These are phyloP conservation scores for Pollimyrus isidori DNA, from an alignment of 2,113 vertebrate genomes.

Conservation along the genomic window DNA sequence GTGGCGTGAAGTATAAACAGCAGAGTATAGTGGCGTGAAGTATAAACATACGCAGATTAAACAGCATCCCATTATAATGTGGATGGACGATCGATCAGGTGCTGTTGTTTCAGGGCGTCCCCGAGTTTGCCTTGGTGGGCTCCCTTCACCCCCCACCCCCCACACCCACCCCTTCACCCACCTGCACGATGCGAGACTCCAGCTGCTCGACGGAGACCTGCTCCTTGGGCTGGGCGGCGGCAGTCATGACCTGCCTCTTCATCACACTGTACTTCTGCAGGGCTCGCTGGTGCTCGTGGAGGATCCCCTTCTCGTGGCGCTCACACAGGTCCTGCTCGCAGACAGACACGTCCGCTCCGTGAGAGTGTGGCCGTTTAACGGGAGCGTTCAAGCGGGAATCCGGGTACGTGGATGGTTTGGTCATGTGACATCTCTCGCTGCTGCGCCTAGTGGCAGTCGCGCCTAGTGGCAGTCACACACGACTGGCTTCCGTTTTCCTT, in stretches of 20 bases:
- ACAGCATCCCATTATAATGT: neutral
- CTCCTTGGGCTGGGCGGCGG: constrained; percentile 76
- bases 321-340: constrained; percentile 83
- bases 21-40: too few relatives aligned
- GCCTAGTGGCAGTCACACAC: neutral
- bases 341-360: neutral
- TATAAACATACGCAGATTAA: too few relatives aligned
- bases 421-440: neutral
- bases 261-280: constrained; percentile 88
- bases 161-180: constrained; percentile 23
- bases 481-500: neutral
- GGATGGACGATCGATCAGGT: neutral
- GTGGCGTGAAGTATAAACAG: too few relatives aligned
- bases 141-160: neutral
- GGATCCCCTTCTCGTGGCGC: constrained; percentile 85
- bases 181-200: constrained; percentile 92
- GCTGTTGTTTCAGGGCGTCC: neutral
- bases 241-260: constrained; percentile 88
- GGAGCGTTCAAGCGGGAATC: neutral
- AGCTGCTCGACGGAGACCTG: constrained; percentile 81
- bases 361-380: neutral
- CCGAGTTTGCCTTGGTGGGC: neutral
- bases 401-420: neutral
- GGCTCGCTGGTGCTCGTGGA: constrained; percentile 90
- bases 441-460: neutral